Evolutionary conservation across 2,113 vertebrate species (phyloP).

Genomic region (Cepphus grylle): DNA sequence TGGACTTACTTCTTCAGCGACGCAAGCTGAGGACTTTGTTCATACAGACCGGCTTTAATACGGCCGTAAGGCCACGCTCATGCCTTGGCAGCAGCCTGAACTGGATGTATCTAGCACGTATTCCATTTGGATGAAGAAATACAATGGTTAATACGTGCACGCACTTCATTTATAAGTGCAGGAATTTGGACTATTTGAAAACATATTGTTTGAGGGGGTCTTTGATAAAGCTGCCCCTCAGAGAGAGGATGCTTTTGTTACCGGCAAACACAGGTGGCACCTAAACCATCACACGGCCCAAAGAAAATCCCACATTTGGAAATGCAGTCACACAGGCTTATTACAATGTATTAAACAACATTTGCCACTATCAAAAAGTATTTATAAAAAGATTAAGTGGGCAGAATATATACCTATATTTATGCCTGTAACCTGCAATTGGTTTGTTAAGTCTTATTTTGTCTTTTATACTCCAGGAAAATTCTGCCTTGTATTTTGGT

Average conservation of each 20-base stretch:
- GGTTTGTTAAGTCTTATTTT: background rate
- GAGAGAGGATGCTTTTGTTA: background rate
- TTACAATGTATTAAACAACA: background rate
- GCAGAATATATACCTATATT: background rate
- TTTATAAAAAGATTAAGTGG: background rate
- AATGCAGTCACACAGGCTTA: background rate
- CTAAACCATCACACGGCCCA: background rate
- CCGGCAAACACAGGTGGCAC: background rate
- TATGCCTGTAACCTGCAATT: background rate
- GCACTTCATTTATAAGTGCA: background rate
- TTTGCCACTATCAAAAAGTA: background rate
- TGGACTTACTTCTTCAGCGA: constrained; percentile 4
- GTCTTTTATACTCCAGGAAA: background rate
- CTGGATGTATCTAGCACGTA: background rate
- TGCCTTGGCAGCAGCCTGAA: background rate
- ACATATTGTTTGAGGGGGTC: background rate
- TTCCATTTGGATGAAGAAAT: constrained; percentile 9
- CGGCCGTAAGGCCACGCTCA: background rate
- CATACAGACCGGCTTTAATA: background rate
- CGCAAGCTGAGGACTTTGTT: constrained; percentile 30
- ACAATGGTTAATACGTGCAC: background rate
- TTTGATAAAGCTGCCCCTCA: background rate
- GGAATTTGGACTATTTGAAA: background rate
- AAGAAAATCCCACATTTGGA: background rate
- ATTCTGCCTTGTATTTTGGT: background rate